phyloP scores from a whole-genome alignment of 2,113 vertebrate genomes.

The Sminthopsis crassicaudata region DNA sequence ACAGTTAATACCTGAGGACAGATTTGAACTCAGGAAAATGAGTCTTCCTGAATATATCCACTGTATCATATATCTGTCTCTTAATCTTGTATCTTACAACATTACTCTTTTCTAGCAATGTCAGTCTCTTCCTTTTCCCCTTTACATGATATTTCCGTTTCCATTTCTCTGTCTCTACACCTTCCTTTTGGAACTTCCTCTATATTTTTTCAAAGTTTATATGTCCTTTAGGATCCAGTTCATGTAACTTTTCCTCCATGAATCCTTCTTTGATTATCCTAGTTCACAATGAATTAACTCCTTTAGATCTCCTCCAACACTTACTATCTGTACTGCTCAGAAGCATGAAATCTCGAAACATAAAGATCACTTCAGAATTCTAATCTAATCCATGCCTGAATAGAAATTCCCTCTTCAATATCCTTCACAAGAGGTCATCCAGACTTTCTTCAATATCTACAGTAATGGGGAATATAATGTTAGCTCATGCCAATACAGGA shows the following conservation, averaged over 20 bases:
- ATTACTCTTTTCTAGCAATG: no score
- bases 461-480: not conserved
- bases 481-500: not conserved
- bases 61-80: accelerated
- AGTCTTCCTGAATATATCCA: not conserved
- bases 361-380: not conserved
- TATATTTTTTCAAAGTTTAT: not conserved
- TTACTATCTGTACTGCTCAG: not conserved
- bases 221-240: not conserved
- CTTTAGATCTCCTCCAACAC: not conserved
- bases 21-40: not conserved
- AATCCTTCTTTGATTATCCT: not conserved
- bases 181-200: not conserved
- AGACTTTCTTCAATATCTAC: not conserved
- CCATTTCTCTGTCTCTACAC: not conserved
- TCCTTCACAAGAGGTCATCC: not conserved
- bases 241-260: not conserved
- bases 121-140: no score
- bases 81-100: not conserved
- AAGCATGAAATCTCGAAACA: not conserved
- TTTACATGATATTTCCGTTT: not conserved
- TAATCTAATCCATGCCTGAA: not conserved
- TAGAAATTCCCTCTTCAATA: not conserved
- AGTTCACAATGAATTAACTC: not conserved
- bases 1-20: not conserved